Percentiles rank a stretch among this genome's conserved stretches.
Conservation (phyloP, 2,888 invertebrate genomes). For the Dryocosmus kuriphilus region DNA sequence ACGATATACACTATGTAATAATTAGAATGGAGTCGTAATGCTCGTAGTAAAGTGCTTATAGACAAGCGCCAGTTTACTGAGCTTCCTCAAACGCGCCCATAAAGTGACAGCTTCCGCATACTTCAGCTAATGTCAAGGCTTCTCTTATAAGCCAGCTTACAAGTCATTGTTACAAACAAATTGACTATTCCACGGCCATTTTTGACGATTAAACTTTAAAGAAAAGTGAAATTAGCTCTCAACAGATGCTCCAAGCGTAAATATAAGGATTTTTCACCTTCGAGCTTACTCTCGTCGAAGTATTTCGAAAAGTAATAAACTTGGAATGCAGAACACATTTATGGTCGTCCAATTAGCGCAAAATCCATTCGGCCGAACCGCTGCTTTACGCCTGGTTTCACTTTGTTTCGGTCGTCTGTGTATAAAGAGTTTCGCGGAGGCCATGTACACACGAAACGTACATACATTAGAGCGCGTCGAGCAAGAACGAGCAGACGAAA, state of each 20-base stretch:
- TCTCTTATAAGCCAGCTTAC: background rate
- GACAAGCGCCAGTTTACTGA: background rate
- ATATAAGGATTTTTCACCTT: constrained; percentile 33
- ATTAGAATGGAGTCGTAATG: constrained; percentile 47
- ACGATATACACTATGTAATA: constrained; percentile 51
- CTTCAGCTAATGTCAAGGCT: constrained; percentile 15
- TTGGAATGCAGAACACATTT: constrained; percentile 40
- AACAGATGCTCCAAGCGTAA: constrained; percentile 7
- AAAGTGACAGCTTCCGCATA: constrained; percentile 30
- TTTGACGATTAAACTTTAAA: background rate
- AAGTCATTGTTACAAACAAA: background rate
- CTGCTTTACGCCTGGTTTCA: constrained; percentile 40
- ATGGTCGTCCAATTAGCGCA: constrained; percentile 41
- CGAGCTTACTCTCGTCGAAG: constrained; percentile 29
- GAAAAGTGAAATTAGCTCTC: constrained; percentile 28
- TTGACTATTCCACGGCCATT: background rate
- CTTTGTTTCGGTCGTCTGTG: constrained; percentile 33
- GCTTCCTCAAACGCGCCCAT: background rate
- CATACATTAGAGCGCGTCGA: constrained; percentile 30
- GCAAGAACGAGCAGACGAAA: constrained; percentile 40
- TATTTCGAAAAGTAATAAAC: constrained; percentile 34
- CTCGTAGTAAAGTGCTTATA: constrained; percentile 13
- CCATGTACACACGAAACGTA: constrained; percentile 31
- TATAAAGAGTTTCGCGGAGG: constrained; percentile 36
- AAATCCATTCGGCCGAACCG: constrained; percentile 37